A percentile compares a stretch with the other conserved stretches of the same genome.
Conservation (phyloP, 2,888 invertebrate species). For the Sesia apiformis region DNA sequence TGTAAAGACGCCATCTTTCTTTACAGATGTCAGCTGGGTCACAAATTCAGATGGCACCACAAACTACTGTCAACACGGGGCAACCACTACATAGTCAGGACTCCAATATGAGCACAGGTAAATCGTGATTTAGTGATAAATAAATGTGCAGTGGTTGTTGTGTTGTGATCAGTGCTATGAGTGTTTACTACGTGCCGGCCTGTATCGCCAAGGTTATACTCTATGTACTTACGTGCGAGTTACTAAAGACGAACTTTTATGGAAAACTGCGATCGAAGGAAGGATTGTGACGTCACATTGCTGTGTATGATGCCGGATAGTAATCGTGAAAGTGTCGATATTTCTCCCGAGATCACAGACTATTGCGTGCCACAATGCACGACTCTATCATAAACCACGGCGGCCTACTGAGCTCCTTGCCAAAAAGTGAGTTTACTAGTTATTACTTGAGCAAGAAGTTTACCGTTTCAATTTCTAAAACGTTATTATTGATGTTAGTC, state of each 20-base stretch:
- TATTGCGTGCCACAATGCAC: conserved; percentile 62
- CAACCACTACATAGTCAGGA: conserved; percentile 94
- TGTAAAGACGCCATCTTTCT: conserved; percentile 75
- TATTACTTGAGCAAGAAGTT: neutral
- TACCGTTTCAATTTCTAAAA: too few species aligned
- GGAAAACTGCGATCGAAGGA: conserved; percentile 49
- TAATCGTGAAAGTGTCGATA: conserved; percentile 63
- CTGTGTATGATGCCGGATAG: conserved; percentile 66
- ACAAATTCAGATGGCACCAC: conserved; percentile 98
- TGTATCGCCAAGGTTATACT: conserved; percentile 16
- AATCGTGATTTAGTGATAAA: conserved; percentile 61
- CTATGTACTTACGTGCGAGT: conserved; percentile 40
- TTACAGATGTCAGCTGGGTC: conserved; percentile 97
- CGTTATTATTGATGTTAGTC: too few species aligned
- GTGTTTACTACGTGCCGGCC: conserved; percentile 49
- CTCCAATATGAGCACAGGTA: conserved; percentile 98
- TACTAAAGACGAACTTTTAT: conserved; percentile 39
- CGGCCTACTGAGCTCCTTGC: conserved; percentile 61
- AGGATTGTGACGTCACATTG: conserved; percentile 63
- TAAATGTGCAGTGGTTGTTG: conserved; percentile 7
- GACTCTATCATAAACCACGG: conserved; percentile 62
- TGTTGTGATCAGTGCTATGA: conserved; percentile 54
- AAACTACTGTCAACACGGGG: conserved; percentile 88
- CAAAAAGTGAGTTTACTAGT: conserved; percentile 59
- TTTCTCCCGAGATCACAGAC: conserved; percentile 50